phyloP scores from a whole-genome alignment of 2,888 invertebrate genomes.

The Philereme vetulata region DNA sequence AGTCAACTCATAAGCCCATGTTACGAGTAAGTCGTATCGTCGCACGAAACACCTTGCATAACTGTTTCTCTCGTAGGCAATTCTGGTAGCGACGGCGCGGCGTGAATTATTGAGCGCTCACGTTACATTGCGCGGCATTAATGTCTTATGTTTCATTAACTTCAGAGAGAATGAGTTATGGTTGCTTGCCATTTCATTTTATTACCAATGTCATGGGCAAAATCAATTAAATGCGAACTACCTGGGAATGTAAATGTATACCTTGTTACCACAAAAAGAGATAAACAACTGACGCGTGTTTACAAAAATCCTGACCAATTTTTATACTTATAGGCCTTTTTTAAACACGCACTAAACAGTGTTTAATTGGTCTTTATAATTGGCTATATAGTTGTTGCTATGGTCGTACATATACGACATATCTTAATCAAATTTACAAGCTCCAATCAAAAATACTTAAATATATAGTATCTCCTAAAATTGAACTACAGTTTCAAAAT shows the following conservation, averaged over 20 bases:
- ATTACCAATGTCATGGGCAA: conserved; percentile 3
- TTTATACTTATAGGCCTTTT: too few species aligned
- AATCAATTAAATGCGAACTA: conserved; percentile 7
- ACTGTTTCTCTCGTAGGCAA: conserved; percentile 1
- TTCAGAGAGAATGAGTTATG: conserved; percentile 21
- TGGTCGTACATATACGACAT: too few species aligned
- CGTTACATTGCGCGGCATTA: conserved; percentile 27
- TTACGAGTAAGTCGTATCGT: conserved; percentile 4
- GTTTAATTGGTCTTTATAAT: too few species aligned
- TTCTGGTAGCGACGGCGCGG: conserved; percentile 4
- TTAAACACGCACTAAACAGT: too few species aligned
- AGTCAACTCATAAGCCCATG: background rate
- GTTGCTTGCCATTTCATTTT: conserved; percentile 10
- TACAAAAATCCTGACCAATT: too few species aligned
- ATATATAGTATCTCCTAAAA: too few species aligned
- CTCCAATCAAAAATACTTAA: too few species aligned
- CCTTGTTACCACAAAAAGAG: background rate
- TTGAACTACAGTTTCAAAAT: too few species aligned
- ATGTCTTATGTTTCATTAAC: conserved; percentile 32
- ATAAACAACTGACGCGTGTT: too few species aligned
- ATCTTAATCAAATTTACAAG: too few species aligned
- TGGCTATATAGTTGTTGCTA: too few species aligned
- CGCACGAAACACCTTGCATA: background rate
- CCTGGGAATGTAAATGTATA: background rate
- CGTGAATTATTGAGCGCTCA: conserved; percentile 18